These are phyloP conservation scores for Melitaea cinxia DNA, from an alignment of 1,140 invertebrate genomes.

Conservation along the genomic window DNA sequence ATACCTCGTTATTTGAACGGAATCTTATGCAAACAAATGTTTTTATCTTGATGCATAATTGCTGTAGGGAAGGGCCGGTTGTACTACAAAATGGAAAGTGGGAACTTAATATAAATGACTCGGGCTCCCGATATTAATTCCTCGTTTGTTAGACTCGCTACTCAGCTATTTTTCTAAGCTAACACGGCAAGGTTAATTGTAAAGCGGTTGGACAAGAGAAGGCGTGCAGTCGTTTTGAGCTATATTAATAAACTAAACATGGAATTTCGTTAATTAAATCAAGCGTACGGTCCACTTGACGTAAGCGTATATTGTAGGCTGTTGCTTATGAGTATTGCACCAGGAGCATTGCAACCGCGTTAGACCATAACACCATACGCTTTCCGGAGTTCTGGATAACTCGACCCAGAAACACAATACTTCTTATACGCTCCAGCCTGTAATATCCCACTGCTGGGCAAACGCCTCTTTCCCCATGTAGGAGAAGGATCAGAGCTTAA, in stretches of 20 bases:
- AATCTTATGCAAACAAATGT: conserved; percentile 66
- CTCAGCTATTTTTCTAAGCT: conserved; percentile 60
- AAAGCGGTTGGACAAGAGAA: conserved; percentile 53
- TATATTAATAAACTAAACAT: neutral
- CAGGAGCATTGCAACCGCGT: too few species aligned
- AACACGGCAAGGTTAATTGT: conserved; percentile 66
- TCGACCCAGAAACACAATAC: too few species aligned
- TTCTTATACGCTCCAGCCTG: too few species aligned
- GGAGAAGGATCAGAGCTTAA: too few species aligned
- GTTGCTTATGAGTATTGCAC: too few species aligned
- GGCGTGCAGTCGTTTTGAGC: conserved; percentile 37
- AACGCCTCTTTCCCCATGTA: too few species aligned
- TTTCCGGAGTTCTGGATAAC: too few species aligned
- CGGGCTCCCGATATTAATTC: conserved; percentile 69
- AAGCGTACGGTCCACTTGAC: too few species aligned
- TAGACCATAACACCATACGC: too few species aligned
- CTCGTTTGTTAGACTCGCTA: conserved; percentile 66
- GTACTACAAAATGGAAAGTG: conserved; percentile 67
- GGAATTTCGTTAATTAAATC: neutral
- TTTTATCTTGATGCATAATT: conserved; percentile 67
- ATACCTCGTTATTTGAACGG: conserved; percentile 18
- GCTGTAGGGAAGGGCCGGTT: conserved; percentile 52
- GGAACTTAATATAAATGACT: conserved; percentile 65
- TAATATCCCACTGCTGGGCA: too few species aligned
- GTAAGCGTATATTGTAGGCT: too few species aligned